A percentile compares a stretch with the other conserved stretches of the same genome.
These are phyloP conservation scores for Drosophila leonis DNA, from an alignment of 2,888 invertebrate genomes.

Conservation along the genomic window DNA sequence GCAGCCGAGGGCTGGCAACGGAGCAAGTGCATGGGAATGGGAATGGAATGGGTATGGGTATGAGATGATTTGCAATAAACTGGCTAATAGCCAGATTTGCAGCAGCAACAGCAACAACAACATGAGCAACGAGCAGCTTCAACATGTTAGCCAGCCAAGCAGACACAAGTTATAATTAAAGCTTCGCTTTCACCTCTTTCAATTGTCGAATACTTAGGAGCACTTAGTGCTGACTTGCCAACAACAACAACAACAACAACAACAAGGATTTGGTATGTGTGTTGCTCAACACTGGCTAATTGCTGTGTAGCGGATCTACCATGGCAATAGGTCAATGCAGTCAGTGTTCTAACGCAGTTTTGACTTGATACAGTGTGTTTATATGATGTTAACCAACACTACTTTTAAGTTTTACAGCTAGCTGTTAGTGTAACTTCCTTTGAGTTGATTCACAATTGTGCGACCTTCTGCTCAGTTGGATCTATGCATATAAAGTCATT, in stretches of 20 bases:
- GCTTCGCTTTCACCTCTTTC: slow-evolving; percentile 57
- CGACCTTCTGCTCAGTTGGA: not conserved
- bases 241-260: slow-evolving; percentile 2
- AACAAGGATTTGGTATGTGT: slow-evolving; percentile 11
- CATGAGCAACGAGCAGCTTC: slow-evolving; percentile 16
- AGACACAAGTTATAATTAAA: slow-evolving; percentile 55
- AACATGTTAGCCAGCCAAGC: slow-evolving; percentile 42
- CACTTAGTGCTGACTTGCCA: slow-evolving; percentile 33
- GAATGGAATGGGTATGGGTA: slow-evolving; percentile 24
- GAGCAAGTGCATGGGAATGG: slow-evolving; percentile 51
- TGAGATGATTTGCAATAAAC: slow-evolving; percentile 58
- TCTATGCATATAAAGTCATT: not conserved
- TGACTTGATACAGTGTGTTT: not conserved
- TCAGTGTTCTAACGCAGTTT: not conserved
- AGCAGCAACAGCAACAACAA: slow-evolving; percentile 32
- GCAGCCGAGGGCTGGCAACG: slow-evolving; percentile 35
- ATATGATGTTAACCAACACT: not conserved
- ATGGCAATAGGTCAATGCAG: not conserved
- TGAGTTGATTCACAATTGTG: too few relatives aligned
- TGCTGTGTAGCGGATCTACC: not conserved
- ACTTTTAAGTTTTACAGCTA: not conserved
- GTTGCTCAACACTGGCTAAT: slow-evolving; percentile 21
- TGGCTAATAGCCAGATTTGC: slow-evolving; percentile 58
- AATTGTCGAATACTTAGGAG: slow-evolving; percentile 58
- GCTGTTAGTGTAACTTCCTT: not conserved